Base-by-base conservation (phyloP, 2,113 vertebrate genomes). In the Alosa alosa region DNA sequence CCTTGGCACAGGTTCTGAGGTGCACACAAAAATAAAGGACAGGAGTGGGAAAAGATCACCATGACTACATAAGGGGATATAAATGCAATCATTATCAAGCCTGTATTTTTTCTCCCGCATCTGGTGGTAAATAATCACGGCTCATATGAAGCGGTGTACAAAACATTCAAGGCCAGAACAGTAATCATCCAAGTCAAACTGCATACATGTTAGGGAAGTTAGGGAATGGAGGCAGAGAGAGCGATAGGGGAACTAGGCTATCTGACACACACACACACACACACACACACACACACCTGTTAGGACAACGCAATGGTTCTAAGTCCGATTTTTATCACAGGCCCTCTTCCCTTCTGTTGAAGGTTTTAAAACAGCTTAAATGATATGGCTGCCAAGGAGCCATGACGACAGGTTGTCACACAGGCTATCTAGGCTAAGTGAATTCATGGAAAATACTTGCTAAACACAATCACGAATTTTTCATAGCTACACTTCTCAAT, bases 21-120 rank as follows among this genome's bases (percentile, higher is more conserved):
- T 2, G 1, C 4, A 31, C 45, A 41, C 3, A 17, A 78, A 78
- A 18, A 36, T 13, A 78, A 78, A 39, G 72, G 72, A 17, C 36
- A 78, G 31, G 25, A 49, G n/a, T 4, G 84, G 36, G 13, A 57
- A 86, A 89, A 91, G 89, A 90, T 91, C 89, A 90, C 75, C 46
- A 6, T 81, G 64, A 91, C 95, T 94, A 90, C 90, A 90, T 92
- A 94, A 94, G 85, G 89, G 86, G 89, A 93, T 93, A 93, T 91
- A 94, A 94, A 94, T 92, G 94, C 90, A 82, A 90, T 87, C 88
- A 91, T 89, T 92, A 94, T 93, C 90, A 83, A 88, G 87, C 83
- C 50, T 91, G 91, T 92, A 92, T 94, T 87, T 90, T 88, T 90
- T 92, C 84, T 87, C 84, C 84, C 87, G 87, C 50, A 81, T 82